A percentile compares a stretch with the other conserved stretches of the same genome.
Conservation (phyloP, 2,888 invertebrate genomes). For the Cosmia pyralina region DNA sequence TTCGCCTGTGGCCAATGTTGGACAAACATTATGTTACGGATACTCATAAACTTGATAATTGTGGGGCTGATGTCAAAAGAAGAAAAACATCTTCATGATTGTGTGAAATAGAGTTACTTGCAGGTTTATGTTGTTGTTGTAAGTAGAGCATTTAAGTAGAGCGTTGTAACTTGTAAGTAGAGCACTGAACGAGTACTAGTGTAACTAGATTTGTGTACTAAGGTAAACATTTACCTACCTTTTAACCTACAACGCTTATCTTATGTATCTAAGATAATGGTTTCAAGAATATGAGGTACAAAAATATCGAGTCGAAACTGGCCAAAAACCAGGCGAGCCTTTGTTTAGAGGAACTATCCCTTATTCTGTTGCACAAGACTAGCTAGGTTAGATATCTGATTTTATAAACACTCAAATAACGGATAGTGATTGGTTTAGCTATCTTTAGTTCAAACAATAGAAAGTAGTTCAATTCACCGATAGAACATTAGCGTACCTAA, state of each 20-base stretch:
- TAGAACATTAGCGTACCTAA: not conserved
- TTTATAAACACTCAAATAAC: not conserved
- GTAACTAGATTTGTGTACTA: not conserved
- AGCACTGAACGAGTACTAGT: not conserved
- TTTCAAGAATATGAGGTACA: not conserved
- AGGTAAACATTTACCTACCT: slow-evolving; percentile 19
- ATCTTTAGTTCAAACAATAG: not conserved
- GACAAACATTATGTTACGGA: slow-evolving; percentile 41
- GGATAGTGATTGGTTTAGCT: not conserved
- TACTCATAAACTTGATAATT: too few relatives aligned
- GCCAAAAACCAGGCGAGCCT: not conserved
- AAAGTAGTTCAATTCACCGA: too few relatives aligned
- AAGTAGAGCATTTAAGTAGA: not conserved
- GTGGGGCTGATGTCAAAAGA: not conserved
- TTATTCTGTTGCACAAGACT: not conserved
- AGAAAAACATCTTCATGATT: not conserved
- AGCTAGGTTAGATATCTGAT: not conserved
- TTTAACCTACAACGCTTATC: slow-evolving; percentile 10
- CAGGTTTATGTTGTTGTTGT: not conserved
- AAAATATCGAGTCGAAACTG: not conserved
- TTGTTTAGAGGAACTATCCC: not conserved
- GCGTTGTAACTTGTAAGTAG: too few relatives aligned
- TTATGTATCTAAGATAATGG: slow-evolving; percentile 19
- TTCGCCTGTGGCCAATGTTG: slow-evolving; percentile 43
- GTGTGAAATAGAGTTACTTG: not conserved